Percentiles rank a stretch among this genome's conserved stretches.
Conservation (phyloP, 2,888 invertebrate genomes). For the Aporophyla lueneburgensis region DNA sequence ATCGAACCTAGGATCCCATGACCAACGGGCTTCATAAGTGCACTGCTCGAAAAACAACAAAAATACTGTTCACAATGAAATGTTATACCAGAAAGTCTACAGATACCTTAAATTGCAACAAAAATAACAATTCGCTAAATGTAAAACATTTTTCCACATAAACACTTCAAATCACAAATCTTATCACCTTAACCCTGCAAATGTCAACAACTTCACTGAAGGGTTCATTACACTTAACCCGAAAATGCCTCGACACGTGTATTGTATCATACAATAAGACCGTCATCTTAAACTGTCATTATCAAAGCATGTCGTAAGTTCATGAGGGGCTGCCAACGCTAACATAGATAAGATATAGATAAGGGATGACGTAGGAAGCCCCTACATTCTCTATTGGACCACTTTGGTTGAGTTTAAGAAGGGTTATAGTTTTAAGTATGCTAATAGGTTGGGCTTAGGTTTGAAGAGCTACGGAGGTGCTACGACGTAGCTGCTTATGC, state of each 20-base stretch:
- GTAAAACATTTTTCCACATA: too few species aligned
- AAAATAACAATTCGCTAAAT: neutral
- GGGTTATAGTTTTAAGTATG: conserved; percentile 1
- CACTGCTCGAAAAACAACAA: neutral
- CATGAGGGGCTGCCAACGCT: conserved; percentile 54
- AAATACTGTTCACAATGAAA: neutral
- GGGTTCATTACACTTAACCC: conserved; percentile 50
- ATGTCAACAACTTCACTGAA: conserved; percentile 11
- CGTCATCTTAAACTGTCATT: conserved; percentile 57
- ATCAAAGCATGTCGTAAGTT: conserved; percentile 58
- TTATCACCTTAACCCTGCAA: neutral
- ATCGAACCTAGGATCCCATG: too few species aligned
- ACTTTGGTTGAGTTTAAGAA: conserved; percentile 27
- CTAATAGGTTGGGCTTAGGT: neutral
- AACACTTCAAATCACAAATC: neutral
- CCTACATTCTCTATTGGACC: conserved; percentile 20
- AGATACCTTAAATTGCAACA: neutral
- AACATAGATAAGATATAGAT: conserved; percentile 44
- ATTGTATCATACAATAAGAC: conserved; percentile 53
- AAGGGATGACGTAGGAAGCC: conserved; percentile 37
- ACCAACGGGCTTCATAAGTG: too few species aligned
- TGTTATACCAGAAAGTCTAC: neutral
- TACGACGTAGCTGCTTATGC: neutral
- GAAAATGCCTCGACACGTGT: conserved; percentile 49
- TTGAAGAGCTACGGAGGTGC: neutral